Percentiles rank a stretch among this genome's conserved stretches.
phyloP scores from a whole-genome alignment of 2,797 vertebrate species.

The Apogon hyalosoma region DNA sequence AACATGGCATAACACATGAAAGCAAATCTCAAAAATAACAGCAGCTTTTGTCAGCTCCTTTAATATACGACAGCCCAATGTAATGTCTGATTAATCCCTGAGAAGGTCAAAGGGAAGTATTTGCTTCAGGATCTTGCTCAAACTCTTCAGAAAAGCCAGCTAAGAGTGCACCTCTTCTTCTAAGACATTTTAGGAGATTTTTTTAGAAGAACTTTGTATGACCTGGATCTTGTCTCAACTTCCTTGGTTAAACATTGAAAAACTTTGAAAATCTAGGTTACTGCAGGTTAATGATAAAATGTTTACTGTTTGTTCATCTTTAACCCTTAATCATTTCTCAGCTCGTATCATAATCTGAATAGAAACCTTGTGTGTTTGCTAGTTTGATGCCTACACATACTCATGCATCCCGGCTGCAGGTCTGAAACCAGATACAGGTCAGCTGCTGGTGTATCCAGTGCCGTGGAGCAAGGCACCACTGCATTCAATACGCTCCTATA shows the following conservation, averaged over 20 bases:
- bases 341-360: no score
- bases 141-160: neutral
- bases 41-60: constrained; percentile 14
- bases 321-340: constrained; percentile 1
- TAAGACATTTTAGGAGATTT: neutral
- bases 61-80: constrained; percentile 12
- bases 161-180: neutral
- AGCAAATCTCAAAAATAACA: constrained; percentile 44
- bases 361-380: no score
- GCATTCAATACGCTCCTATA: no score
- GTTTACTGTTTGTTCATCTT: constrained; percentile 36
- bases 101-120: neutral
- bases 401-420: no score
- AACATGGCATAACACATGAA: constrained; percentile 29
- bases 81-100: constrained; percentile 6
- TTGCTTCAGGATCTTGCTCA: neutral
- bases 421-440: no score
- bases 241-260: constrained; percentile 28
- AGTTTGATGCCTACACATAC: no score
- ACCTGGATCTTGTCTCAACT: constrained; percentile 1
- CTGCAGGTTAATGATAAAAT: neutral
- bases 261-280: neutral
- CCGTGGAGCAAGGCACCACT: no score
- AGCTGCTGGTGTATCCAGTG: no score
- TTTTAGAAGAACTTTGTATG: neutral